A percentile compares a stretch with the other conserved stretches of the same genome.
These are phyloP conservation scores for Octopus bimaculoides DNA, from an alignment of 1,140 invertebrate genomes.

Conservation along the genomic window DNA sequence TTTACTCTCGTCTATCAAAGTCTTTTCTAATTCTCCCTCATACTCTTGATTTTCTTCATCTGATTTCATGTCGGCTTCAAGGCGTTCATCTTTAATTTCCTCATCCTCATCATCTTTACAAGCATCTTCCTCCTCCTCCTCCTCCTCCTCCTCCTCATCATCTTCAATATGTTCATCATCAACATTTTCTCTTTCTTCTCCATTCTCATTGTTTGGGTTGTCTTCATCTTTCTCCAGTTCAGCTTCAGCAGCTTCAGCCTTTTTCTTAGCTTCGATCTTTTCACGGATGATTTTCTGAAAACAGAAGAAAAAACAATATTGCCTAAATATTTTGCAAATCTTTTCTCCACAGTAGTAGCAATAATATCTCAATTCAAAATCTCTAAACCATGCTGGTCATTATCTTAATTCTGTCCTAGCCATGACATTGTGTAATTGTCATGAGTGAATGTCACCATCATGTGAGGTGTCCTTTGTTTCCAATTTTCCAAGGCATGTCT, in stretches of 20 bases:
- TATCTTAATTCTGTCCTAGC: too few relatives aligned
- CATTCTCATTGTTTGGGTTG: conserved; percentile 2
- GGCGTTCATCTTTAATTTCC: neutral
- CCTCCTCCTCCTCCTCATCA: conserved; percentile 10
- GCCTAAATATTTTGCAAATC: too few relatives aligned
- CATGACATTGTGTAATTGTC: too few relatives aligned
- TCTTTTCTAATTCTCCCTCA: neutral
- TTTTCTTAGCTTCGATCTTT: conserved; percentile 21
- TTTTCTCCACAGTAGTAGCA: too few relatives aligned
- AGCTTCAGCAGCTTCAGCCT: conserved; percentile 10
- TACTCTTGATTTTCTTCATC: neutral
- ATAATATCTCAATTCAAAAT: too few relatives aligned
- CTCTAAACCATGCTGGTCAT: too few relatives aligned
- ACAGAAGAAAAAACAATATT: neutral
- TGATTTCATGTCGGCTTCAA: neutral
- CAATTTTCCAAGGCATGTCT: too few relatives aligned
- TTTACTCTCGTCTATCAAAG: conserved; percentile 5
- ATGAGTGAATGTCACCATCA: too few relatives aligned
- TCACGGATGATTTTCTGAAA: conserved; percentile 10
- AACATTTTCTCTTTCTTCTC: conserved; percentile 16
- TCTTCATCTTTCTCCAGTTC: conserved; percentile 1
- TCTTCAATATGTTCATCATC: conserved; percentile 8
- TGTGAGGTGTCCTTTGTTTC: too few relatives aligned
- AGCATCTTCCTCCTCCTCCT: conserved; percentile 14
- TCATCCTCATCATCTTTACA: conserved; percentile 13